phyloP scores from a whole-genome alignment of 1,140 invertebrate species.

The Caenorhabditis brenneri region DNA sequence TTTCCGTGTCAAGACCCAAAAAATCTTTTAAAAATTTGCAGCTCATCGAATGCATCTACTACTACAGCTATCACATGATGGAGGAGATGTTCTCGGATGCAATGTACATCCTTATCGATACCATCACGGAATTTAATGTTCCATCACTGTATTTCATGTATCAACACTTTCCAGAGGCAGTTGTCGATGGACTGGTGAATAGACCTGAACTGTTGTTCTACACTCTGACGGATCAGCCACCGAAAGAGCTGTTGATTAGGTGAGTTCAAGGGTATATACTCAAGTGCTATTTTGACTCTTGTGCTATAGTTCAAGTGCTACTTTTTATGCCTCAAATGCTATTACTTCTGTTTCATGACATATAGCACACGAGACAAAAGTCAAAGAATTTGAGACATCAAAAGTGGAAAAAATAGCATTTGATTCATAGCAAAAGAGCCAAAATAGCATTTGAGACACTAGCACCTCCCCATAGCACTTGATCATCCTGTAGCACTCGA shows the following conservation, averaged over 20 bases:
- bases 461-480: no score
- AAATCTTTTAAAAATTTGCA: not conserved
- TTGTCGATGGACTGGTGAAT: not conserved
- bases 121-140: not conserved
- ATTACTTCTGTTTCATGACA: no score
- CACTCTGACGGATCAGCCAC: not conserved
- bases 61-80: slow-evolving; percentile 7
- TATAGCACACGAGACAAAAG: no score
- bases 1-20: not conserved
- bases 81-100: not conserved
- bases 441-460: no score
- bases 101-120: not conserved
- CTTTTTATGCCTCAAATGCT: no score
- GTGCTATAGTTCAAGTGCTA: no score
- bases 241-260: not conserved
- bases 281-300: no score
- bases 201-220: not conserved
- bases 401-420: no score
- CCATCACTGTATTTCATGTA: not conserved
- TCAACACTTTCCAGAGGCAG: not conserved
- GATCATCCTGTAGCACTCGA: no score
- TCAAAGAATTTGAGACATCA: no score
- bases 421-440: no score
- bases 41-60: slow-evolving; percentile 14
- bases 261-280: no score